A percentile compares a stretch with the other conserved stretches of the same genome.
These are phyloP conservation scores for Zenarchopterus dispar DNA, from an alignment of 2,797 vertebrate genomes.

Conservation along the genomic window DNA sequence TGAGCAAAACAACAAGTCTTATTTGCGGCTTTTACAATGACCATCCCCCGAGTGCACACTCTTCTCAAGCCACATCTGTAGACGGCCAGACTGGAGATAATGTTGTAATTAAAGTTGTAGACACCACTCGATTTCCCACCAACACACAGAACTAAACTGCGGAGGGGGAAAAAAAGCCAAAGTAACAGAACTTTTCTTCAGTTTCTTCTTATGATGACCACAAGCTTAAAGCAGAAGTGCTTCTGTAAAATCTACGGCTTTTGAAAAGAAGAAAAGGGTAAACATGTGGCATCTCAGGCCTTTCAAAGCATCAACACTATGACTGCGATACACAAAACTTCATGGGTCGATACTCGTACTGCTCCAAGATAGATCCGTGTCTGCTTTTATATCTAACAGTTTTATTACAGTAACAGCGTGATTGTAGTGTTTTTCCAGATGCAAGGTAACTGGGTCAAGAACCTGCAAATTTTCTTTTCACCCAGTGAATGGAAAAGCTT, in stretches of 20 bases:
- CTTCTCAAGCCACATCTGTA: conserved; percentile 51
- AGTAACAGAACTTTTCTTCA: conserved; percentile 12
- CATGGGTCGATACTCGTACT: no score
- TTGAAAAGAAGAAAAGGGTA: no score
- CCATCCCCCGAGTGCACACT: conserved; percentile 36
- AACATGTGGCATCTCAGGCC: no score
- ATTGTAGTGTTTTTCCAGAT: conserved; percentile 15
- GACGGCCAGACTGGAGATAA: conserved; percentile 71
- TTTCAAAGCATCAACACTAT: not conserved
- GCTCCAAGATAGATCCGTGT: no score
- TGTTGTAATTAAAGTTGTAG: conserved; percentile 63
- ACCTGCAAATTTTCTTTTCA: conserved; percentile 41
- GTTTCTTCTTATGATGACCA: no score
- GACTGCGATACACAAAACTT: no score
- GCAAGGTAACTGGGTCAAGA: conserved; percentile 16
- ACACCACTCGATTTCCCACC: conserved; percentile 47
- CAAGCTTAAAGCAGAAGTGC: no score
- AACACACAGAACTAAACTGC: conserved; percentile 48
- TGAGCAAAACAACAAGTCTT: conserved; percentile 3
- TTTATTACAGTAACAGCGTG: conserved; percentile 32
- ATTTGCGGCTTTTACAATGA: conserved; percentile 12
- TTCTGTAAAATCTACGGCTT: no score
- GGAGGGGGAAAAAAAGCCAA: conserved; percentile 47
- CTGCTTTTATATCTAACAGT: conserved; percentile 14
- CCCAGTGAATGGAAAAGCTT: conserved; percentile 40